A percentile compares a stretch with the other conserved stretches of the same genome.
These are phyloP conservation scores for Leucophenga montana DNA, from an alignment of 2,888 invertebrate species.

Conservation along the genomic window DNA sequence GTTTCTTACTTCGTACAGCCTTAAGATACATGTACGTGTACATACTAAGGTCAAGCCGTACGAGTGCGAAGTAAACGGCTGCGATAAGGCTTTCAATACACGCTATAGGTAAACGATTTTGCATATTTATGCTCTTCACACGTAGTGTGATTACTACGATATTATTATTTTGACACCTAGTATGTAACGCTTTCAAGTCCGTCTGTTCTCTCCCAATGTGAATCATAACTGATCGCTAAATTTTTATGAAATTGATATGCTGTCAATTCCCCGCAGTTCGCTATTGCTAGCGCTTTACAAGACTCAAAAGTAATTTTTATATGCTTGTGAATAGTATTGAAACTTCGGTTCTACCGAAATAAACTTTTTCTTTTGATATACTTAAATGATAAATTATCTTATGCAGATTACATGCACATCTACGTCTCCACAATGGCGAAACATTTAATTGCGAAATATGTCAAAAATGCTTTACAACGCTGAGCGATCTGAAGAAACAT, in stretches of 20 bases:
- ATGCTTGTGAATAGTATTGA: too few species aligned
- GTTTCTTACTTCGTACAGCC: slow-evolving; percentile 94
- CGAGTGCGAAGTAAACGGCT: slow-evolving; percentile 85
- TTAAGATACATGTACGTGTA: slow-evolving; percentile 94
- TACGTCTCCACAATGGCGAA: slow-evolving; percentile 93
- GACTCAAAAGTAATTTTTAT: too few species aligned
- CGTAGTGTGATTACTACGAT: too few species aligned
- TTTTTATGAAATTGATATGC: too few species aligned
- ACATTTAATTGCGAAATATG: slow-evolving; percentile 95
- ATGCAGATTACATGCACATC: slow-evolving; percentile 85
- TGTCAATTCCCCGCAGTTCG: too few species aligned
- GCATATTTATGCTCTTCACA: too few species aligned
- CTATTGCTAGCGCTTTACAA: too few species aligned
- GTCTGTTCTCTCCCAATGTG: too few species aligned
- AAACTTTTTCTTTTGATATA: neutral
- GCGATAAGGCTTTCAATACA: slow-evolving; percentile 95
- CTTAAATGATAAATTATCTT: neutral
- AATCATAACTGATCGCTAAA: too few species aligned
- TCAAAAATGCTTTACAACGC: slow-evolving; percentile 92
- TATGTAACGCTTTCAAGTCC: too few species aligned
- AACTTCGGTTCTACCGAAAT: too few species aligned
- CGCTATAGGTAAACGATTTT: slow-evolving; percentile 81
- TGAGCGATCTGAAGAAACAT: slow-evolving; percentile 96
- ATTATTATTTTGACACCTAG: too few species aligned
- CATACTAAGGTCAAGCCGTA: slow-evolving; percentile 96